These are phyloP conservation scores for Acholoe squamosa DNA, from an alignment of 2,888 invertebrate genomes.

Conservation along the genomic window DNA sequence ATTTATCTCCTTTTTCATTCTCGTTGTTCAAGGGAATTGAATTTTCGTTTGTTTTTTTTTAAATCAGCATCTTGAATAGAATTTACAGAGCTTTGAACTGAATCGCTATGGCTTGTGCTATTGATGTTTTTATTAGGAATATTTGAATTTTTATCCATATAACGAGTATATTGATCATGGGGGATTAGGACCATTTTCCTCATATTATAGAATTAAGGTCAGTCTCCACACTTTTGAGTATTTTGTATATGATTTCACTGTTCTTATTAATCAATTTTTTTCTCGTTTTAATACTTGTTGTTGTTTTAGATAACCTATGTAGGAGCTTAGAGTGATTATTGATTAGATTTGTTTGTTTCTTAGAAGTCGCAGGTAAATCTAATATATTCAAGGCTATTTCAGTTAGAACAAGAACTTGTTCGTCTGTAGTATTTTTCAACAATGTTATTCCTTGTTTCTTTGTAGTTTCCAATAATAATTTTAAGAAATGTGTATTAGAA, in stretches of 20 bases:
- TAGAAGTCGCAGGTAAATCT: neutral
- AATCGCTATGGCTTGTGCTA: no score
- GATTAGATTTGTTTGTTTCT: neutral
- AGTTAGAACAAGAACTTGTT: neutral
- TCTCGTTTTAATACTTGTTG: neutral
- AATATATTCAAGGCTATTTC: neutral
- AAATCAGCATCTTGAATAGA: neutral
- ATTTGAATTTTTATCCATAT: no score
- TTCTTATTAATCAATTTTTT: no score
- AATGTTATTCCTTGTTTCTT: neutral
- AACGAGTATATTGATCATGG: no score
- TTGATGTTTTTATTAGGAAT: no score
- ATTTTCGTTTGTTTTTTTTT: neutral
- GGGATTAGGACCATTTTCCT: no score
- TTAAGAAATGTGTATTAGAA: neutral
- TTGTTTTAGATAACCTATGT: neutral
- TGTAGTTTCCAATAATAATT: neutral
- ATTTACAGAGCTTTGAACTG: neutral
- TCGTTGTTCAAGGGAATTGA: no score
- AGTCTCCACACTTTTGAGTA: no score
- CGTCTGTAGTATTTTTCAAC: neutral
- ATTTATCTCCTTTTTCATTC: no score
- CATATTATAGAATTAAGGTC: no score
- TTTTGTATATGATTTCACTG: no score
- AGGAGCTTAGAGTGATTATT: neutral